phyloP scores from a whole-genome alignment of 1,140 invertebrate species.

The Adoxophyes honmai region DNA sequence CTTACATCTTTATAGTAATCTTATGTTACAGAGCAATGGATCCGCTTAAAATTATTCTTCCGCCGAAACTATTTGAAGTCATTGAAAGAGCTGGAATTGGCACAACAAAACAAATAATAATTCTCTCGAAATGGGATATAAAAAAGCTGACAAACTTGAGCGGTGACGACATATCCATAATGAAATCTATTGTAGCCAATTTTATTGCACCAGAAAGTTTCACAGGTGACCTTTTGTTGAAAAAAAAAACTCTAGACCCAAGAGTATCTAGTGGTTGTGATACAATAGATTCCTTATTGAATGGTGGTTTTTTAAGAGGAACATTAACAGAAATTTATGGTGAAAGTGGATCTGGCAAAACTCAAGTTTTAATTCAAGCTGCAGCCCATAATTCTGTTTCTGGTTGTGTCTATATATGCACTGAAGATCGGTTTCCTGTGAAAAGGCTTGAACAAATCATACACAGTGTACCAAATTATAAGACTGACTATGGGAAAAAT shows the following conservation, averaged over 20 bases:
- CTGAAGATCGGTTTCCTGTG: constrained; percentile 62
- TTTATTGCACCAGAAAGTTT: constrained; percentile 28
- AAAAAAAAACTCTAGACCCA: constrained; percentile 10
- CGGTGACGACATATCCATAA: constrained; percentile 21
- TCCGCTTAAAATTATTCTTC: constrained; percentile 36
- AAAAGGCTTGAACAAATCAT: constrained; percentile 56
- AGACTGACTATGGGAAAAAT: constrained; percentile 38
- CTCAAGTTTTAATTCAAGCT: constrained; percentile 89
- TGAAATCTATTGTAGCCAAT: constrained; percentile 48
- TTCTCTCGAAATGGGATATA: constrained; percentile 52
- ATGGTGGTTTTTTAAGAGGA: constrained; percentile 84
- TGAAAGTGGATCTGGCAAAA: constrained; percentile 90
- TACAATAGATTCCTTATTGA: constrained; percentile 78
- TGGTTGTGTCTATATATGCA: constrained; percentile 57
- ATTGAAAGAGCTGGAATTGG: constrained; percentile 49
- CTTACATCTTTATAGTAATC: background rate
- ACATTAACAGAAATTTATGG: constrained; percentile 92
- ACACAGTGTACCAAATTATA: constrained; percentile 27
- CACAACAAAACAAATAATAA: constrained; percentile 49
- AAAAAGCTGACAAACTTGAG: constrained; percentile 52
- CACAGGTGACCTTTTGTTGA: constrained; percentile 27
- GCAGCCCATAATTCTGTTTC: constrained; percentile 49
- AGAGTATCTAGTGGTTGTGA: constrained; percentile 80
- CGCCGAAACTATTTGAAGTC: constrained; percentile 45
- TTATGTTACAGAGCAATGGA: background rate